Evolutionary conservation across 2,888 invertebrate genomes (phyloP), one percentile per base, ranked within the genome.

Genomic region (Dynastes grantii): DNA sequence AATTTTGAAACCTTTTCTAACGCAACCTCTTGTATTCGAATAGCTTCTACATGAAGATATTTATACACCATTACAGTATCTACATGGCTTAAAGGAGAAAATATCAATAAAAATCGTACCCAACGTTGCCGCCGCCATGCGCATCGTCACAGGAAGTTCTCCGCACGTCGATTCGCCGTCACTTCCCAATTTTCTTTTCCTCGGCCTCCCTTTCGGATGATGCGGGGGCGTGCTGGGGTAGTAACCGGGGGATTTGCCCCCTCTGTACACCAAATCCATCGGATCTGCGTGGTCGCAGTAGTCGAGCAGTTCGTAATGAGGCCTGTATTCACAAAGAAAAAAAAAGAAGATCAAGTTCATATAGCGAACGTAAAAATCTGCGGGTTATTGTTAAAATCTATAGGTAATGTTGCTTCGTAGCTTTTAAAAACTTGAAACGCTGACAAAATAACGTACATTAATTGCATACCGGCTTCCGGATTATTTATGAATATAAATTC

Each of bases 191-290:
- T 95, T 95, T 86, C 95, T 90, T 88, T 96, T 96, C 84, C 96
- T 90, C 0, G 96, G 96, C 32, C 96, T 90, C 0, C 96, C 96
- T 89, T 96, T 96, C 81, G 93, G 93, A 67, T 91, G 93, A 71
- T 92, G 93, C 1, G 91, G 91, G 5, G 90, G 92, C 22, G 91
- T 90, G 37, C 91, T 90, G 83, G 91, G 90, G 87, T 92, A 93
- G 87, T 92, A 95, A 64, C 90, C 90, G 11, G 93, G 93, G 3
- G 93, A 93, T 83, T 92, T 93, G 63, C 92, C 91, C 78, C 93
- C 78, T 91, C 92, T 83, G 63, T 86, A 88, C 82, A 93, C 91
- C 83, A 92, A 91, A 81, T 92, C 93, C 82, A 90, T 88, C 0
- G 93, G 92, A 82, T 92, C 92, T 81, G 88, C 86, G 2, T 92